Evolutionary conservation across 1,140 invertebrate genomes (phyloP), one percentile per base, ranked within the genome.

Genomic region (Helicoverpa armigera): DNA sequence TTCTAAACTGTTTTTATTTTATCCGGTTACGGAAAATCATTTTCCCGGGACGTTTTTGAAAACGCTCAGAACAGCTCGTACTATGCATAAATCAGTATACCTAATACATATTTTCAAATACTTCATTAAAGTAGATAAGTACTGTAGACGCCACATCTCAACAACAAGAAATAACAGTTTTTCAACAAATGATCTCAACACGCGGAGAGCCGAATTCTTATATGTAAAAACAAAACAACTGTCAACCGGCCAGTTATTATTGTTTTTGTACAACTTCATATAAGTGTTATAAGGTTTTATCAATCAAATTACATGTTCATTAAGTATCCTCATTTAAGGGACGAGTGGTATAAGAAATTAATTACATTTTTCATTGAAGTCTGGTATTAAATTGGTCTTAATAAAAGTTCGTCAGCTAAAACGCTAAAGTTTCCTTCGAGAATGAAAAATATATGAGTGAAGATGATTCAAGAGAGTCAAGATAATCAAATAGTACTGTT

Each of bases 161-260:
- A 12, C 58, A 50, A 13, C 63, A 50, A 35, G 16, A 35, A 50
- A 50, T 67, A 11, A 23, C 63, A 16, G 16, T 69, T 69, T 50
- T 69, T 69, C 65, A 69, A 69, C 65, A 50, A 69, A 69, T 69
- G 43, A 69, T 50, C n/a, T 69, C 65, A 69, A 1, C 65, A 43
- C 18, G 16, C n/a, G 29, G 48, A 3, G 67, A 29, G 54, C 67
- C 9, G 63, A 65, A 65, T 29, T 16, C 43, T 16, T 50, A 23
- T 50, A 23, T 23, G 23, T 23, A 50, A 69, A 72, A 72, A 72
- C 29, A 18, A 18, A 72, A 72, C 50, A 72, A 14, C 69, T 72
- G 69, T 72, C 69, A 72, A 69, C 11, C 16, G 50, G n/a, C 12
- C 14, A 31, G 50, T 72, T 31, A 72, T 72, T 72, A 72, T 72